Conservation (phyloP, 2,797 vertebrate species). For the Myotis myotis region DNA sequence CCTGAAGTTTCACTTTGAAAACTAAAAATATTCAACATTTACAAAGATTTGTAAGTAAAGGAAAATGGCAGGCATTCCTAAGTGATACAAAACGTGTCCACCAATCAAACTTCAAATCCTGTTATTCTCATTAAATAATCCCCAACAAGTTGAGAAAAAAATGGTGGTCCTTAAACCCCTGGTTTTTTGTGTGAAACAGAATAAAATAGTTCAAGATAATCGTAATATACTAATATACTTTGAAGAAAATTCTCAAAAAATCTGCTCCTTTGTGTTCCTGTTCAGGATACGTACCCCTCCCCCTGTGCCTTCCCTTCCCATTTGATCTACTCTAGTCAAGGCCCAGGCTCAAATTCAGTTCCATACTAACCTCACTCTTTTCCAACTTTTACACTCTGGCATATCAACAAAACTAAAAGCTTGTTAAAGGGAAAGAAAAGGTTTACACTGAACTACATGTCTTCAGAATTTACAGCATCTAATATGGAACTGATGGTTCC, state of each 20-base stretch:
- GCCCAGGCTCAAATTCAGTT: not conserved
- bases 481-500: not conserved
- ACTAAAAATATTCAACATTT: not conserved
- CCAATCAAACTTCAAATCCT: constrained; percentile 10
- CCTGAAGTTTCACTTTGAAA: constrained; percentile 7
- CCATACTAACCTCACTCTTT: not conserved
- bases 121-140: not conserved
- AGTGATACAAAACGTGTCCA: not conserved
- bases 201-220: not conserved
- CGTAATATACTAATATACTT: not conserved
- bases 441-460: not conserved
- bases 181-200: not conserved
- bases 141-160: not conserved
- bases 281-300: not conserved
- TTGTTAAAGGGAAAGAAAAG: not conserved
- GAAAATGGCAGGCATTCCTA: constrained; percentile 35
- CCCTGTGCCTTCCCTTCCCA: not conserved
- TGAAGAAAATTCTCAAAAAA: not conserved
- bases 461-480: constrained; percentile 26
- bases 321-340: not conserved
- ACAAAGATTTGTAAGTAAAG: constrained; percentile 14
- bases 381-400: not conserved
- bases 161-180: not conserved
- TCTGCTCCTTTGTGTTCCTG: not conserved
- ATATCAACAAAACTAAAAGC: not conserved